These are phyloP conservation scores for Pecten maximus DNA, from an alignment of 2,888 invertebrate genomes.

Conservation along the genomic window DNA sequence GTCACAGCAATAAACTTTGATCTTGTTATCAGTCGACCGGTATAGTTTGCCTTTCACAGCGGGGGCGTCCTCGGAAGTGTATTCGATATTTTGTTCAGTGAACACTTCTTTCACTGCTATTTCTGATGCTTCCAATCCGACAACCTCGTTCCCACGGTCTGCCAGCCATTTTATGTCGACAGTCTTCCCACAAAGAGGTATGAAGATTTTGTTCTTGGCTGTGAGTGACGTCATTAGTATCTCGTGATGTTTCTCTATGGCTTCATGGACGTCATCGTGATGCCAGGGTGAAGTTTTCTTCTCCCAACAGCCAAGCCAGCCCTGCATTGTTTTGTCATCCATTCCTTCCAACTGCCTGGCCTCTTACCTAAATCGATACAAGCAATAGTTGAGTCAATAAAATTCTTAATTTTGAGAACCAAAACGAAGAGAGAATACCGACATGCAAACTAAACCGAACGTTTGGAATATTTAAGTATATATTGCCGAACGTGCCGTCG, in stretches of 20 bases:
- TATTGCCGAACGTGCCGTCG: too few species aligned
- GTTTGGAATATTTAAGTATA: too few species aligned
- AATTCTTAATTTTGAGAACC: too few species aligned
- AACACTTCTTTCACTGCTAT: slow-evolving; percentile 54
- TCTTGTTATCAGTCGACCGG: slow-evolving; percentile 35
- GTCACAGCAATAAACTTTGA: slow-evolving; percentile 49
- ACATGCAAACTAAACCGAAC: too few species aligned
- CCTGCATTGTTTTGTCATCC: background rate
- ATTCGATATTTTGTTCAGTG: slow-evolving; percentile 53
- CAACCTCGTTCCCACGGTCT: slow-evolving; percentile 54
- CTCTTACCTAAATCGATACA: too few species aligned
- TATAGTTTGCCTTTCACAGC: slow-evolving; percentile 50
- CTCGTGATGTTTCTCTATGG: slow-evolving; percentile 47
- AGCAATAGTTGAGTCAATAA: too few species aligned
- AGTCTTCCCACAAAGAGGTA: slow-evolving; percentile 60
- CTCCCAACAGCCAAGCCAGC: background rate
- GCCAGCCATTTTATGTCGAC: slow-evolving; percentile 57
- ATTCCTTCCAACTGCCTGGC: too few species aligned
- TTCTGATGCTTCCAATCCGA: slow-evolving; percentile 56
- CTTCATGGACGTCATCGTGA: slow-evolving; percentile 35
- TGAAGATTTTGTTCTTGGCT: slow-evolving; percentile 49
- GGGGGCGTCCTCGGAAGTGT: slow-evolving; percentile 35
- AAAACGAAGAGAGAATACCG: too few species aligned
- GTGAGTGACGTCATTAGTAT: slow-evolving; percentile 37
- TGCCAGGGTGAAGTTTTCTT: slow-evolving; percentile 22